Conservation (phyloP, 2,888 invertebrate species). For the Chorisops tibialis region DNA sequence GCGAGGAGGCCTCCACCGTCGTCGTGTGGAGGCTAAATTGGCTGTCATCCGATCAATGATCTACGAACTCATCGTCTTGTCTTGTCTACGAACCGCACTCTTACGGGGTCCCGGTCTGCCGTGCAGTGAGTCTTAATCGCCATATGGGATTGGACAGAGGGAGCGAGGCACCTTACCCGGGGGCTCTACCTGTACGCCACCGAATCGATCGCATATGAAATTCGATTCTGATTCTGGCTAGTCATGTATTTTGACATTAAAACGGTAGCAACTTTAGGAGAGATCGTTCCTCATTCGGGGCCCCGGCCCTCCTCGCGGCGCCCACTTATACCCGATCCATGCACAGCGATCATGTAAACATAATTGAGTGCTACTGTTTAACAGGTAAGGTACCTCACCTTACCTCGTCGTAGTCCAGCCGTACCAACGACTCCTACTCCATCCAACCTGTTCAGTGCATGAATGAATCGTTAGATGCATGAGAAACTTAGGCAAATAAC, state of each 20-base stretch:
- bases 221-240: slow-evolving; percentile 3
- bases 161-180: too few species aligned
- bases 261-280: slow-evolving; percentile 24
- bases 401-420: too few species aligned
- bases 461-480: slow-evolving; percentile 1
- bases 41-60: slow-evolving; percentile 25
- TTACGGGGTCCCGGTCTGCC: too few species aligned
- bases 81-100: too few species aligned
- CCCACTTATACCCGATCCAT: slow-evolving; percentile 13
- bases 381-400: not conserved
- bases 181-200: not conserved
- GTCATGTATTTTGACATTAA: slow-evolving; percentile 21
- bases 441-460: not conserved
- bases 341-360: slow-evolving; percentile 23
- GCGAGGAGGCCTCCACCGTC: not conserved
- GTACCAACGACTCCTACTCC: too few species aligned
- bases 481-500: slow-evolving; percentile 6
- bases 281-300: slow-evolving; percentile 6
- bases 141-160: too few species aligned
- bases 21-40: slow-evolving; percentile 25
- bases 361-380: slow-evolving; percentile 23
- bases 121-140: too few species aligned
- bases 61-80: not conserved
- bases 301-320: too few species aligned
- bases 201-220: slow-evolving; percentile 13